phyloP scores from a whole-genome alignment of 2,113 vertebrate genomes.

The Carlito syrichta region DNA sequence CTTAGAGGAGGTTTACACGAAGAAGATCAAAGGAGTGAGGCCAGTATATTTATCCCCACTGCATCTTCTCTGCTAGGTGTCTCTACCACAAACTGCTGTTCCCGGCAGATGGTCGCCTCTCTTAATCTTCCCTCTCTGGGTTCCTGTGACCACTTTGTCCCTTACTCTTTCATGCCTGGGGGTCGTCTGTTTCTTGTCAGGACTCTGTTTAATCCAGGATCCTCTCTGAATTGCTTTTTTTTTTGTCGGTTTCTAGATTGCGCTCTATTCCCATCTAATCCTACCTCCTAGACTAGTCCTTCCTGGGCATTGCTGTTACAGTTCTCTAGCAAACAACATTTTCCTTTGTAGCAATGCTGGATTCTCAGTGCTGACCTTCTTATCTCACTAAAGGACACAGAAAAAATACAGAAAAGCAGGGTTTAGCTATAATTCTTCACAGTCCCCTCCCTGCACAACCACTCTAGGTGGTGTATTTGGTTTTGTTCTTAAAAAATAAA shows the following conservation, averaged over 20 bases:
- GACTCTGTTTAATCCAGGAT: neutral
- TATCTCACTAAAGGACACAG: neutral
- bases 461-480: neutral
- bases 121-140: neutral
- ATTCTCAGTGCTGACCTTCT: neutral
- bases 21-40: neutral
- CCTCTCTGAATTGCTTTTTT: neutral
- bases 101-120: neutral
- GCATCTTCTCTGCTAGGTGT: neutral
- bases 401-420: neutral
- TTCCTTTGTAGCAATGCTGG: neutral
- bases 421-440: neutral
- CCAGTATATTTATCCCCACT: neutral
- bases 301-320: neutral
- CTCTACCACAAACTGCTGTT: neutral
- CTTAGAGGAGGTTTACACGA: neutral
- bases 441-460: fast-evolving
- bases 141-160: neutral
- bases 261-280: neutral
- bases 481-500: neutral
- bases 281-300: neutral
- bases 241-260: neutral
- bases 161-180: neutral
- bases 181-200: neutral
- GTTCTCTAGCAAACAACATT: neutral